A percentile compares a stretch with the other conserved stretches of the same genome.
phyloP scores from a whole-genome alignment of 2,797 vertebrate species.

The Enteromius radiatus region DNA sequence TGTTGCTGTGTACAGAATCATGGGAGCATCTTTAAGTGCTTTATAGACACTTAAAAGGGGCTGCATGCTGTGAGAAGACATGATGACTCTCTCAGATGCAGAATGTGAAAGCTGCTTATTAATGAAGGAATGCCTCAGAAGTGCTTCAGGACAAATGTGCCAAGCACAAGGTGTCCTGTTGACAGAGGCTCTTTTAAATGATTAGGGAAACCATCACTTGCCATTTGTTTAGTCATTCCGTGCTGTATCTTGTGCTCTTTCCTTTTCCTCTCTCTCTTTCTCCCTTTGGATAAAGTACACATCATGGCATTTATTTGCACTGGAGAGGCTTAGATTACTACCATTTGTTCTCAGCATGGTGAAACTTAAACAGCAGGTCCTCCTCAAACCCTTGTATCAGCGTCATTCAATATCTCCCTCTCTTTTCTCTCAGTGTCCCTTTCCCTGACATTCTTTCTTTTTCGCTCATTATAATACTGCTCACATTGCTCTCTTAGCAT shows the following conservation, averaged over 20 bases:
- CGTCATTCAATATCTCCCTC: slow-evolving; percentile 35
- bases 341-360: slow-evolving; percentile 55
- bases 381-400: slow-evolving; percentile 49
- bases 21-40: slow-evolving; percentile 31
- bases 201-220: slow-evolving; percentile 40
- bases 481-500: slow-evolving; percentile 21
- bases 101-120: slow-evolving; percentile 26
- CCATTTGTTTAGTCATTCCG: slow-evolving; percentile 31
- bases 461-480: background rate
- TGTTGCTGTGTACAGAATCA: slow-evolving; percentile 6
- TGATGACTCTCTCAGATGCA: slow-evolving; percentile 25
- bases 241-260: slow-evolving; percentile 2
- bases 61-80: slow-evolving; percentile 15
- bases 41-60: slow-evolving; percentile 31
- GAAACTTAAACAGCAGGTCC: slow-evolving; percentile 63
- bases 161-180: slow-evolving; percentile 41
- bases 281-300: slow-evolving; percentile 45
- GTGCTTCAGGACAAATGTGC: slow-evolving; percentile 12
- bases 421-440: background rate
- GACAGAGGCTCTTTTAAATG: slow-evolving; percentile 37
- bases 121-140: slow-evolving; percentile 34
- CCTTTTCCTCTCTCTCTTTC: slow-evolving; percentile 13
- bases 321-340: slow-evolving; percentile 62
- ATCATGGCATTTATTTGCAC: slow-evolving; percentile 57
- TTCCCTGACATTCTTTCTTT: slow-evolving; percentile 9